Evolutionary conservation across 2,888 invertebrate species (phyloP), one percentile per base, ranked within the genome.

Genomic region (Anarsia innoxiella): DNA sequence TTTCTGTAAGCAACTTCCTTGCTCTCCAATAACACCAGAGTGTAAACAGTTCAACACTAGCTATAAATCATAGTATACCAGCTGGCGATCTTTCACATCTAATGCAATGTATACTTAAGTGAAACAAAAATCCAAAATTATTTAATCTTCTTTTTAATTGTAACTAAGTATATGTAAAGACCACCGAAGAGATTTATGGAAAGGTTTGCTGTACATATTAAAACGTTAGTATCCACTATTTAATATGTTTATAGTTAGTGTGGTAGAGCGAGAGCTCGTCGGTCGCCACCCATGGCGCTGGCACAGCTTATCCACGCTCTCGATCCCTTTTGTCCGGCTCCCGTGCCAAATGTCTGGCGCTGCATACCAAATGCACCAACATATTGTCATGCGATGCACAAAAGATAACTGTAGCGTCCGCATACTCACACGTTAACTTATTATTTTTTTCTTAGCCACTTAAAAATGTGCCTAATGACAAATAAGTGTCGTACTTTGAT

Each of bases 221-320:
- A n/a, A n/a, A n/a, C n/a, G n/a, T n/a, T n/a, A n/a, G n/a, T n/a
- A n/a, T n/a, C n/a, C n/a, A n/a, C n/a, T n/a, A n/a, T n/a, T n/a
- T n/a, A n/a, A n/a, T n/a, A n/a, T n/a, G n/a, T n/a, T n/a, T n/a
- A 19, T 19, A 25, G 26, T 26, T 33, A 9, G 33, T 26, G 15
- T 26, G 11, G 13, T 11, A 37, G 31, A 37, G 41, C 40, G 34
- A 32, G 39, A 35, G 37, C 39, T 37, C n/a, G n/a, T n/a, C n/a
- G n/a, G n/a, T 45, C 47, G 57, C 79, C 80, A 76, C 78, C 79
- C 78, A 79, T 59, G 61, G 64, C 49, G 78, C 59, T 64, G 63
- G 53, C 59, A n/a, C n/a, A 55, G 53, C 59, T 70, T 75, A 71
- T 73, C 69, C 75, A 65, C 57, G 59, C 66, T 70, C 67, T 66